Conservation (phyloP, 2,888 invertebrate species). For the Furcula furcula region DNA sequence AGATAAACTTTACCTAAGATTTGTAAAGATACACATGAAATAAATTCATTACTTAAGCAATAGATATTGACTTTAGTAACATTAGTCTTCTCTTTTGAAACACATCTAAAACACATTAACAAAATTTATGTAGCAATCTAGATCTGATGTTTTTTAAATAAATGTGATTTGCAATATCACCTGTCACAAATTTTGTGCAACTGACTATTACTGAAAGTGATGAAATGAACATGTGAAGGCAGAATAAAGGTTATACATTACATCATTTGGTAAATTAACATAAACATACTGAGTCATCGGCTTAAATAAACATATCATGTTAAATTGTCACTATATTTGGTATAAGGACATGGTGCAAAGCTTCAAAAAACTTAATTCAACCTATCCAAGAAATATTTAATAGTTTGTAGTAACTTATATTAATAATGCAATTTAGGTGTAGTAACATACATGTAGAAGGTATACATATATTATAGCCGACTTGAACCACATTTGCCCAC, state of each 20-base stretch:
- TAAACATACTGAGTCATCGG: conserved; percentile 23
- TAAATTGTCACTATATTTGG: conserved; percentile 12
- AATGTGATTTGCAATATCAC: conserved; percentile 4
- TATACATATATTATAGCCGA: too few species aligned
- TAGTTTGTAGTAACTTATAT: too few species aligned
- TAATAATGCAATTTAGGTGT: too few species aligned
- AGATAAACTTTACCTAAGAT: too few species aligned
- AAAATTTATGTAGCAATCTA: not conserved
- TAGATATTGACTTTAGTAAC: not conserved
- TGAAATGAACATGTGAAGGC: conserved; percentile 17
- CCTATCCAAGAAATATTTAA: too few species aligned
- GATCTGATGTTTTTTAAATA: not conserved
- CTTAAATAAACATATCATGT: conserved; percentile 13
- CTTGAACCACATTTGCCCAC: too few species aligned
- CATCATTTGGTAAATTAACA: conserved; percentile 25
- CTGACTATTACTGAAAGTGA: conserved; percentile 10
- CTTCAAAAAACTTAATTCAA: not conserved
- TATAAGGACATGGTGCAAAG: not conserved
- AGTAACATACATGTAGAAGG: too few species aligned
- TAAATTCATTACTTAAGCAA: too few species aligned
- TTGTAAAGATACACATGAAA: too few species aligned
- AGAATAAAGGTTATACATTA: conserved; percentile 24
- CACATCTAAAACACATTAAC: not conserved
- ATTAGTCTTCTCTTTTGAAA: not conserved
- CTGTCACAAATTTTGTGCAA: conserved; percentile 13